These are phyloP conservation scores for Anguilla megastoma DNA, from an alignment of 2,797 vertebrate genomes.

Conservation along the genomic window DNA sequence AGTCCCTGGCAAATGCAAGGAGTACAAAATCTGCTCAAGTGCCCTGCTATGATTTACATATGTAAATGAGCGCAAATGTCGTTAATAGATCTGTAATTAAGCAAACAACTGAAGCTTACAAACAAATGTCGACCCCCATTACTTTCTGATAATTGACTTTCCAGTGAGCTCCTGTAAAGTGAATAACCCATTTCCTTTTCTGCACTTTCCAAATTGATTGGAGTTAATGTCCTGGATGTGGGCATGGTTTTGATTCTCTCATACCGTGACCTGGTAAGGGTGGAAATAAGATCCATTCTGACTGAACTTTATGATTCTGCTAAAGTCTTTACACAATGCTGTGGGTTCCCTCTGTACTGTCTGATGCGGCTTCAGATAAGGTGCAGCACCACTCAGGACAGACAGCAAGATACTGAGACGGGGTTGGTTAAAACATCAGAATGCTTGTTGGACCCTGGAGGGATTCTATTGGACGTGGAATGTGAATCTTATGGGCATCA, in stretches of 20 bases:
- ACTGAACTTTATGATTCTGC: background rate
- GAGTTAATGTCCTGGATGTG: slow-evolving; percentile 37
- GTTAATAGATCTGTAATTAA: slow-evolving; percentile 76
- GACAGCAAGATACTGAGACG: background rate
- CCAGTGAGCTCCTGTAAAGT: slow-evolving; percentile 64
- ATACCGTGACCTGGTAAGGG: slow-evolving; percentile 14
- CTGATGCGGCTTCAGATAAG: slow-evolving; percentile 8
- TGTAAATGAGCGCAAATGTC: slow-evolving; percentile 73
- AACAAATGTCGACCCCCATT: slow-evolving; percentile 72
- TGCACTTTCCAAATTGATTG: slow-evolving; percentile 33
- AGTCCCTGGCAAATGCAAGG: slow-evolving; percentile 58
- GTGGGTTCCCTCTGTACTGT: background rate
- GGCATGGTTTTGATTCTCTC: background rate
- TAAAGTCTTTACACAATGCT: background rate
- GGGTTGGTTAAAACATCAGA: background rate
- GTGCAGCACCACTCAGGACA: background rate
- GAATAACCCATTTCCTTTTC: slow-evolving; percentile 56
- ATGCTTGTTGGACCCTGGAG: slow-evolving; percentile 2
- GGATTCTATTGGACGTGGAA: background rate
- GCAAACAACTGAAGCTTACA: slow-evolving; percentile 76
- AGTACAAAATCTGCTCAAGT: slow-evolving; percentile 65
- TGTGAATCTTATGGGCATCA: slow-evolving; percentile 7
- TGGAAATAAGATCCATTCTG: slow-evolving; percentile 3
- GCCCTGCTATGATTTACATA: slow-evolving; percentile 72
- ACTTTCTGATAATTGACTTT: slow-evolving; percentile 75